These are phyloP conservation scores for Plestiodon gilberti DNA, from an alignment of 2,113 vertebrate genomes.

Conservation along the genomic window DNA sequence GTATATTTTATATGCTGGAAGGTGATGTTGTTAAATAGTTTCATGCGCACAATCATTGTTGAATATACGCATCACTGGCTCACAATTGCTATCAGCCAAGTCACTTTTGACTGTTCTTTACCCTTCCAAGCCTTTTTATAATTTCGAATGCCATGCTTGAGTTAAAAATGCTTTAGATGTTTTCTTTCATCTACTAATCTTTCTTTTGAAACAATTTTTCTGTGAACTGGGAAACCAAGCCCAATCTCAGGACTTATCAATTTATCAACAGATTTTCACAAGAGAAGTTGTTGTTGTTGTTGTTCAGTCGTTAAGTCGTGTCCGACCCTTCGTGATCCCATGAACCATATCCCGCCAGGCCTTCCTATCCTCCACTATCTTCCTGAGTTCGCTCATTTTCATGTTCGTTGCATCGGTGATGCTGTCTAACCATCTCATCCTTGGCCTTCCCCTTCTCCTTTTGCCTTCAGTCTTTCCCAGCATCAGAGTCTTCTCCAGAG, in stretches of 20 bases:
- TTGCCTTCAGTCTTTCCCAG: no score
- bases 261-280: slow-evolving; percentile 22
- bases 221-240: neutral
- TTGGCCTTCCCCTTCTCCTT: no score
- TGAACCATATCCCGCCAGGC: no score
- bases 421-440: no score
- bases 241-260: slow-evolving; percentile 29
- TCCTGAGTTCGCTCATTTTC: no score
- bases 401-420: no score
- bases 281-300: no score
- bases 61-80: slow-evolving; percentile 19
- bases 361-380: no score
- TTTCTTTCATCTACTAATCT: neutral
- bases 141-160: neutral
- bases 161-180: slow-evolving; percentile 25
- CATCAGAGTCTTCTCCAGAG: no score
- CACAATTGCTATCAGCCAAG: slow-evolving; percentile 32
- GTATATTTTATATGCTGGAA: slow-evolving; percentile 19
- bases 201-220: slow-evolving; percentile 7
- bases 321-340: no score
- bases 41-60: slow-evolving; percentile 7
- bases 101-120: neutral
- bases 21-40: neutral
- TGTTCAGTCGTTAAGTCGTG: no score
- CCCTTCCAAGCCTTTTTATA: neutral